Evolutionary conservation across 1,140 invertebrate genomes (phyloP).

Genomic region (Zelostemma sp.): DNA sequence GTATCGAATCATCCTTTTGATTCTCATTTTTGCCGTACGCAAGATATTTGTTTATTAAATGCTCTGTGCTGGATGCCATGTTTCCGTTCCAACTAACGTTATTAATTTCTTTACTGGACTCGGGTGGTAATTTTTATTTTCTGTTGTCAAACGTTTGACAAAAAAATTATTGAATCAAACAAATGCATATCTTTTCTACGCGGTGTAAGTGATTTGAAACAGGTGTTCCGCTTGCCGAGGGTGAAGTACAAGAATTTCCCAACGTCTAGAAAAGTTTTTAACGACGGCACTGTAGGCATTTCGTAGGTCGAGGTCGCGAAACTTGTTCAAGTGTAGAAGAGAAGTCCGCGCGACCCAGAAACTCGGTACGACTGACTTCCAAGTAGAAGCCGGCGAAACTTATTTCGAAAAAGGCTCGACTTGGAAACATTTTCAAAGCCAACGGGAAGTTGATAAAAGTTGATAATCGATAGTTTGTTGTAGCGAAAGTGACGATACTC

Average conservation of each 20-base stretch:
- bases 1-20: no score
- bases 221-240: no score
- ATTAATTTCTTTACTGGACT: no score
- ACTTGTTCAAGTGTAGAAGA: constrained; percentile 29
- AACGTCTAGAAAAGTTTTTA: constrained; percentile 28
- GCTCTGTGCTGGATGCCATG: no score
- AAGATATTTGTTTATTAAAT: no score
- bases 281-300: constrained; percentile 24
- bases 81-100: no score
- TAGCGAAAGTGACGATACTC: constrained; percentile 43
- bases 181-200: no score
- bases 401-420: constrained; percentile 4
- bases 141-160: no score
- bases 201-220: no score
- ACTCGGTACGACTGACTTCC: constrained; percentile 29
- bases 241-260: constrained; percentile 10
- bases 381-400: constrained; percentile 21
- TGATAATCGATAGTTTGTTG: constrained; percentile 12
- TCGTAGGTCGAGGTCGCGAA: constrained; percentile 42
- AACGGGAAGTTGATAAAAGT: not conserved
- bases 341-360: constrained; percentile 36
- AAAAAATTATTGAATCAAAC: no score
- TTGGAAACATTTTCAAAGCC: constrained; percentile 18
- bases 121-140: no score
- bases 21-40: no score